Conservation (phyloP, 2,888 invertebrate species). For the Cosmorhoe ocellata region DNA sequence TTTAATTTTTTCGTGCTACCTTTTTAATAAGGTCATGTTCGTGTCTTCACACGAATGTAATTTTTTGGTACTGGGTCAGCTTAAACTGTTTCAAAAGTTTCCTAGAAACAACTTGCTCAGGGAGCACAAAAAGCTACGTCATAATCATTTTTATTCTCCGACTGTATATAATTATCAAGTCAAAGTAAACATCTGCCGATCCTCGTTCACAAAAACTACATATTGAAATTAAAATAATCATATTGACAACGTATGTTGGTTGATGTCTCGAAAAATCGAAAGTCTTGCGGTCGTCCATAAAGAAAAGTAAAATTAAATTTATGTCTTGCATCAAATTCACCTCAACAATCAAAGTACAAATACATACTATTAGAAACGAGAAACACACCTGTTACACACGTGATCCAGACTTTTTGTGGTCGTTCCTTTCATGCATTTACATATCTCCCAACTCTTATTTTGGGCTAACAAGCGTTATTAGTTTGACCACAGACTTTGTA, state of each 20-base stretch:
- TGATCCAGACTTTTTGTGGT: slow-evolving; percentile 68
- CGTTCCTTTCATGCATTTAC: slow-evolving; percentile 73
- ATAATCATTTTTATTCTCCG: neutral
- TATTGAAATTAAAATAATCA: slow-evolving; percentile 23
- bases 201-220: slow-evolving; percentile 22
- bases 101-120: no score
- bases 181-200: slow-evolving; percentile 28
- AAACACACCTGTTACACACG: slow-evolving; percentile 72
- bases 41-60: no score
- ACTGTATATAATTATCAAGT: slow-evolving; percentile 5
- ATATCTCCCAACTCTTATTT: slow-evolving; percentile 72
- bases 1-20: no score
- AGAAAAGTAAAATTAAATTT: slow-evolving; percentile 58
- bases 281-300: slow-evolving; percentile 54
- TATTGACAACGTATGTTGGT: slow-evolving; percentile 30
- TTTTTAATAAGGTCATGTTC: no score
- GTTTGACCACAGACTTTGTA: slow-evolving; percentile 74
- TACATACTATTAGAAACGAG: slow-evolving; percentile 69
- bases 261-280: slow-evolving; percentile 57
- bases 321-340: slow-evolving; percentile 53
- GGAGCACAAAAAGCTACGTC: no score
- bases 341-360: slow-evolving; percentile 59
- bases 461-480: slow-evolving; percentile 75
- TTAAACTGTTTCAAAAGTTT: no score
- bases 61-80: no score